Conservation (phyloP, 2,113 vertebrate genomes). For the Chaetodon auriga region DNA sequence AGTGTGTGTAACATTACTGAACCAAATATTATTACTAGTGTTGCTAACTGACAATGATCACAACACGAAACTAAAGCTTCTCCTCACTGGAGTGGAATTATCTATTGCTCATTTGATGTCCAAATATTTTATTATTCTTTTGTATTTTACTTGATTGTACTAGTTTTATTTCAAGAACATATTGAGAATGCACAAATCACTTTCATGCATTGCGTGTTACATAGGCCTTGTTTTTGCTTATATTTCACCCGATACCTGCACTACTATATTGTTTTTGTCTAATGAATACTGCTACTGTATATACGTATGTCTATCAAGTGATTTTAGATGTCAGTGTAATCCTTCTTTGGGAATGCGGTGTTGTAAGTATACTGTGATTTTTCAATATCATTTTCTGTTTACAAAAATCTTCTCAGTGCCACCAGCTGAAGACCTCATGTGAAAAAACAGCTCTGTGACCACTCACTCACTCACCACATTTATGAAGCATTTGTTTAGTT, state of each 20-base stretch:
- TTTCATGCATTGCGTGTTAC: slow-evolving; percentile 54
- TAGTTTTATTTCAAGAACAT: slow-evolving; percentile 27
- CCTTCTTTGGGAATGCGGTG: slow-evolving; percentile 14
- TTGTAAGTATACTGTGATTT: slow-evolving; percentile 10
- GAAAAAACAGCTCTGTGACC: neutral
- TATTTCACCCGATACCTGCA: slow-evolving; percentile 32
- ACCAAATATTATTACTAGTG: slow-evolving; percentile 58
- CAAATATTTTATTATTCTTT: slow-evolving; percentile 19
- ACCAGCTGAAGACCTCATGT: slow-evolving; percentile 20
- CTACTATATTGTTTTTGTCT: slow-evolving; percentile 40
- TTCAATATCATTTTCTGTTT: slow-evolving; percentile 42
- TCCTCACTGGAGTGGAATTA: neutral
- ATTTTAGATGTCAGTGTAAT: slow-evolving; percentile 39
- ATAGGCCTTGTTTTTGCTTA: slow-evolving; percentile 7
- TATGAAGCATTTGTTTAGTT: neutral
- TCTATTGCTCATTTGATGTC: slow-evolving; percentile 6
- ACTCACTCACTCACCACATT: slow-evolving; percentile 6
- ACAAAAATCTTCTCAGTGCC: slow-evolving; percentile 16
- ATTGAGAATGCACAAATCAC: slow-evolving; percentile 63
- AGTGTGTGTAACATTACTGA: slow-evolving; percentile 21
- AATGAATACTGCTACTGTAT: neutral
- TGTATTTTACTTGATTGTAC: slow-evolving; percentile 33
- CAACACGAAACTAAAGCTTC: slow-evolving; percentile 22
- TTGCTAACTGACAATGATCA: slow-evolving; percentile 53
- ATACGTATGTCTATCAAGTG: slow-evolving; percentile 5